Percentiles rank a stretch among this genome's conserved stretches.
phyloP scores from a whole-genome alignment of 2,888 invertebrate species.

The Rhimphoctona megacephalus region DNA sequence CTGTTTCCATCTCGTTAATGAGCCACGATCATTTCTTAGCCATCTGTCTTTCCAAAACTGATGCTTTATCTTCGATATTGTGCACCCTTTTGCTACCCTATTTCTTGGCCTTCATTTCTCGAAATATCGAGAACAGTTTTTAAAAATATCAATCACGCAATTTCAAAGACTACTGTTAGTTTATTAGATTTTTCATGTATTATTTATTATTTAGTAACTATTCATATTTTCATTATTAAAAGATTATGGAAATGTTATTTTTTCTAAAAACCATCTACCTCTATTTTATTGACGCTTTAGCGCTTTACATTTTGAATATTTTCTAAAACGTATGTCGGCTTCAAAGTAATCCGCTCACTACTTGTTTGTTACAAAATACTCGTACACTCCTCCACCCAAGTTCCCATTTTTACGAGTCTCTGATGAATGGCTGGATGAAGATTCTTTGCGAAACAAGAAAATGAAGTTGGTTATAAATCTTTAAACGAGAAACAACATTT shows the following conservation, averaged over 20 bases:
- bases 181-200: not conserved
- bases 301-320: not conserved
- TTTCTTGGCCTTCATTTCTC: not conserved
- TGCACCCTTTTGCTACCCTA: not conserved
- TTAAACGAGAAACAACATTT: not conserved
- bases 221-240: not conserved
- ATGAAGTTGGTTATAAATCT: not conserved
- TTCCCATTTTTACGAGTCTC: not conserved
- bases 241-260: not conserved
- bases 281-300: not conserved
- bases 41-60: slow-evolving; percentile 71
- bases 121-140: not conserved
- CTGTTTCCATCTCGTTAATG: slow-evolving; percentile 73
- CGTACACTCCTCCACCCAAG: slow-evolving; percentile 12
- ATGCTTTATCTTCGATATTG: slow-evolving; percentile 49
- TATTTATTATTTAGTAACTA: not conserved
- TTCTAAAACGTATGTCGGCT: not conserved
- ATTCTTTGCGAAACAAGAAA: not conserved
- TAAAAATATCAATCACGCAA: not conserved
- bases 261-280: not conserved
- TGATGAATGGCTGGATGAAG: not conserved
- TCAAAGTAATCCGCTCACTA: not conserved
- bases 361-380: slow-evolving; percentile 10
- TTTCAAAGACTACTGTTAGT: too few relatives aligned
- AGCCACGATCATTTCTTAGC: slow-evolving; percentile 73